Base-by-base conservation (phyloP, 2,113 vertebrate species). In the Tylochromis polylepis region DNA sequence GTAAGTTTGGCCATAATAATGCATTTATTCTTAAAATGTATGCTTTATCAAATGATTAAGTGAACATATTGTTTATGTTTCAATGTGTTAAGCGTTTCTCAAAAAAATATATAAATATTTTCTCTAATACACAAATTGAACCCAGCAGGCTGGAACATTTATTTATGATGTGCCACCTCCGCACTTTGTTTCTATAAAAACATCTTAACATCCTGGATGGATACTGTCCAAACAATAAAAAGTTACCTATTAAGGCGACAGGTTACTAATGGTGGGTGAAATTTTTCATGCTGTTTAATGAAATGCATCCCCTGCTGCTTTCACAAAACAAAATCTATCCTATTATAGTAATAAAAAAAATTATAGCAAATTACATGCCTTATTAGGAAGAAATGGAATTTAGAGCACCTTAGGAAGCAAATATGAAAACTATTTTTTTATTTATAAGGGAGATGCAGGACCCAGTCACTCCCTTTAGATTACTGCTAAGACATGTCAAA, bases 251-350 rank as follows among this genome's bases (percentile, higher is more conserved):
- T 87, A 91, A 79, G 49, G 53, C 34, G 18, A 51, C 5, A 8
- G 78, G 53, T 86, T 86, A 88, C 75, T 81, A 78, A 92, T 88
- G 79, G 72, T 11, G 78, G 51, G 55, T 24, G 38, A 80, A 77
- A 82, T 60, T 84, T 79, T 82, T 90, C 75, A 82, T 38, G 38
- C 53, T 27, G 24, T 53, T 75, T 60, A 85, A 78, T 46, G 84
- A 43, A 89, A 87, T 20, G 49, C 18, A 79, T 81, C 81, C 84
- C 78, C 72, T 82, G 75, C 85, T 18, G 36, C 60, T 70, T 56
- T 79, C 77, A 87, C 24, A 49, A 62, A 43, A 79, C 31, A 56
- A 65, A 51, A 81, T 38, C 38, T 14, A 85, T 18, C 24, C 24
- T 8, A n/a, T 29, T 56, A 20, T 22, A 82, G 27, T 53, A 41